These are phyloP conservation scores for Hololepta plana DNA, from an alignment of 2,888 invertebrate species.

Conservation along the genomic window DNA sequence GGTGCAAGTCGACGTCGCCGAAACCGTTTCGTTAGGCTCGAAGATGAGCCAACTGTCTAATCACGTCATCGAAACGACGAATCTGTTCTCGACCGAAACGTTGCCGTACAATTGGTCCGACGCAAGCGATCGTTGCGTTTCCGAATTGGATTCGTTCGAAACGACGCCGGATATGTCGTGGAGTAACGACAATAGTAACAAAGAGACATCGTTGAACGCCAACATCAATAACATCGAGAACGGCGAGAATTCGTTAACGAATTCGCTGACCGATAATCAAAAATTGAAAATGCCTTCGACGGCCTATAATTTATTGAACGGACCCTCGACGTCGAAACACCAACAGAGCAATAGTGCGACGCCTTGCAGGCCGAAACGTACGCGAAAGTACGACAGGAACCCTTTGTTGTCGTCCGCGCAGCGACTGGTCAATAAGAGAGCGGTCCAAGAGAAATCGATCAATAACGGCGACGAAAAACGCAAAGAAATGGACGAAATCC, in stretches of 20 bases:
- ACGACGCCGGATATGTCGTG: too few relatives aligned
- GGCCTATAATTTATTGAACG: too few relatives aligned
- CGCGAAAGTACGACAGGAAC: constrained; percentile 23
- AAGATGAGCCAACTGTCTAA: constrained; percentile 21
- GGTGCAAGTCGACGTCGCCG: constrained; percentile 10
- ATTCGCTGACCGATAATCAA: too few relatives aligned
- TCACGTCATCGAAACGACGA: constrained; percentile 22
- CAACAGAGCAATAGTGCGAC: constrained; percentile 14
- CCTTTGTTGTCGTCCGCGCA: constrained; percentile 10
- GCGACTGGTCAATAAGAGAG: constrained; percentile 17
- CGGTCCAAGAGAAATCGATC: too few relatives aligned
- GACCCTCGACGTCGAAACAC: too few relatives aligned
- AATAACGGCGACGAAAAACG: constrained; percentile 6
- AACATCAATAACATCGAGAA: too few relatives aligned
- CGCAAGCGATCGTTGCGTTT: constrained; percentile 5
- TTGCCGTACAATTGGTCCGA: constrained; percentile 16
- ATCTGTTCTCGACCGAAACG: constrained; percentile 20
- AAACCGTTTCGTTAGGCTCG: constrained; percentile 12
- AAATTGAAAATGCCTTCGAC: too few relatives aligned
- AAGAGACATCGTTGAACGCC: too few relatives aligned
- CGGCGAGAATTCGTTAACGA: too few relatives aligned
- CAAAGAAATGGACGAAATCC: too few relatives aligned
- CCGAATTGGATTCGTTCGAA: constrained; percentile 8
- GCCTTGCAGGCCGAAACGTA: constrained; percentile 23
- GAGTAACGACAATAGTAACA: too few relatives aligned